Evolutionary conservation across 2,797 vertebrate genomes (phyloP).

Genomic region (Distichodus sexfasciatus): DNA sequence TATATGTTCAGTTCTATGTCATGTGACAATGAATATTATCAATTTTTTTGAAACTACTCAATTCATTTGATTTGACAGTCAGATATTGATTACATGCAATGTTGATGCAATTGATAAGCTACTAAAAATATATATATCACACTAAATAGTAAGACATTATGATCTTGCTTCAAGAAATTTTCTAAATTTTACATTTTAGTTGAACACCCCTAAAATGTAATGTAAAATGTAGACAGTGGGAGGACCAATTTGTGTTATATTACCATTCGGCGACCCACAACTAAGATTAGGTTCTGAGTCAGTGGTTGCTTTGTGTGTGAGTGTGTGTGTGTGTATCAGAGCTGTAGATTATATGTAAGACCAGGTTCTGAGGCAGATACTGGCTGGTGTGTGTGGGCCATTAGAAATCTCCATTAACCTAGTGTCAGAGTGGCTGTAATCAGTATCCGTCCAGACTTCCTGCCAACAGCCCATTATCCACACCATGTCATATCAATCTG

Average conservation of each 20-base stretch:
- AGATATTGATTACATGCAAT: no score
- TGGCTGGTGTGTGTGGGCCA: conserved; percentile 24
- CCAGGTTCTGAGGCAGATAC: conserved; percentile 17
- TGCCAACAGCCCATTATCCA: conserved; percentile 30
- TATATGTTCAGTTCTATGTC: no score
- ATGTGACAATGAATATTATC: no score
- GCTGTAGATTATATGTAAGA: neutral
- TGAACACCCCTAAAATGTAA: no score
- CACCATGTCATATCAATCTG: conserved; percentile 57
- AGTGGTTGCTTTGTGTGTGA: neutral
- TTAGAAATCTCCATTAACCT: conserved; percentile 55
- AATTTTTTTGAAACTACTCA: no score
- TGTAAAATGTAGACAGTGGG: neutral
- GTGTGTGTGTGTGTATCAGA: neutral
- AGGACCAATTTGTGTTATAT: neutral
- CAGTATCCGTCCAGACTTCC: conserved; percentile 55
- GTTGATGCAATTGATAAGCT: no score
- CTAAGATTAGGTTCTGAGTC: neutral
- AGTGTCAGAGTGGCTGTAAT: conserved; percentile 62
- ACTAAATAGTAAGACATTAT: no score
- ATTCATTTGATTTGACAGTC: no score
- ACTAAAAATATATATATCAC: no score
- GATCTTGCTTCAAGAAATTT: no score
- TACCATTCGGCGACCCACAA: neutral
- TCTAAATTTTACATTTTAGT: no score